Conservation (phyloP, 2,888 invertebrate genomes). For the Drosophila rubida region DNA sequence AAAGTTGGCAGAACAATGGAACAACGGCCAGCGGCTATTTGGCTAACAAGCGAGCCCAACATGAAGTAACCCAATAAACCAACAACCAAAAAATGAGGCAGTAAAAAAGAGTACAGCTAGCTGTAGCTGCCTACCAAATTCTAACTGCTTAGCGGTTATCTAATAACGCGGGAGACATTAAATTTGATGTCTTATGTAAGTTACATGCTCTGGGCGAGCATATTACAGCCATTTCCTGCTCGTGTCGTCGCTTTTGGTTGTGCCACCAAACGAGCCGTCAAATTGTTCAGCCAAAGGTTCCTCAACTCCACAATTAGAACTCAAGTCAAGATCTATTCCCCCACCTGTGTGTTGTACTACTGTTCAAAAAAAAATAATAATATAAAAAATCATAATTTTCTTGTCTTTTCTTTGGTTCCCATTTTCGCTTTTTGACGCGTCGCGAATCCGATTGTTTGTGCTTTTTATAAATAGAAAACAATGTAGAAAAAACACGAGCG, state of each 20-base stretch:
- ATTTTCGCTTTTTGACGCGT: slow-evolving; percentile 48
- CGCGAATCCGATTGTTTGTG: slow-evolving; percentile 43
- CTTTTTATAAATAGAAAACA: slow-evolving; percentile 10
- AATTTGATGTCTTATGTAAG: slow-evolving; percentile 34
- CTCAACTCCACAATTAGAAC: slow-evolving; percentile 49
- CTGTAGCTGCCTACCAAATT: slow-evolving; percentile 31
- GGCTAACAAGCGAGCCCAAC: slow-evolving; percentile 48
- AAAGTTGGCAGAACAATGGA: slow-evolving; percentile 58
- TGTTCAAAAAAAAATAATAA: too few species aligned
- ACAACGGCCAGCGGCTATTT: slow-evolving; percentile 53
- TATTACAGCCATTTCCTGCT: slow-evolving; percentile 50
- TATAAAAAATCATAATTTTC: slow-evolving; percentile 32
- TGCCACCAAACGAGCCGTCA: slow-evolving; percentile 41
- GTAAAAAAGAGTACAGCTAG: slow-evolving; percentile 18
- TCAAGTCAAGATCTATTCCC: background rate
- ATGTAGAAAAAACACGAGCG: slow-evolving; percentile 5
- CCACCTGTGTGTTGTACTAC: too few species aligned
- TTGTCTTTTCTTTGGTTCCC: slow-evolving; percentile 32
- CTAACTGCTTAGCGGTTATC: slow-evolving; percentile 51
- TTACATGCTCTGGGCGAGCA: slow-evolving; percentile 25
- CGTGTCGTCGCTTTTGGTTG: background rate
- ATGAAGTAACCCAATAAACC: slow-evolving; percentile 40
- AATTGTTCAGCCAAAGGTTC: slow-evolving; percentile 22
- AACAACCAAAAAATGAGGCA: slow-evolving; percentile 2
- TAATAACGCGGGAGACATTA: slow-evolving; percentile 44